These are phyloP conservation scores for Lerista edwardsae DNA, from an alignment of 2,797 vertebrate genomes.

Conservation along the genomic window DNA sequence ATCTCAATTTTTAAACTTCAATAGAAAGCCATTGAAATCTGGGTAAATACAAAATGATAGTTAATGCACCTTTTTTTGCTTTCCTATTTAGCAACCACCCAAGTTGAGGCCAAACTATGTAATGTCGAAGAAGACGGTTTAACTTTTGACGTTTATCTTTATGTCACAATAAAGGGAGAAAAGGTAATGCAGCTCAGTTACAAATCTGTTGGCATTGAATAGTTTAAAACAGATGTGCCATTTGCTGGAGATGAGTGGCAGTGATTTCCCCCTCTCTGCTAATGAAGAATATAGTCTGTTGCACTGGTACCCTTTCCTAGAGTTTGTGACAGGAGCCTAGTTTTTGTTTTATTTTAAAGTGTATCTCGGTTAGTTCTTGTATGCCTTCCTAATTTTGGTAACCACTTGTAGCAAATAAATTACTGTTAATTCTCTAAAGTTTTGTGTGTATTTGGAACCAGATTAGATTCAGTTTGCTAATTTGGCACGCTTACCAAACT, in stretches of 20 bases:
- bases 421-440: too few relatives aligned
- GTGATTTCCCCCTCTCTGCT: not conserved
- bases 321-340: not conserved
- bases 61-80: conserved; percentile 5
- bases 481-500: too few relatives aligned
- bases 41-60: not conserved
- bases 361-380: too few relatives aligned
- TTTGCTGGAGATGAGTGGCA: not conserved
- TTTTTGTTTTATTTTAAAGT: too few relatives aligned
- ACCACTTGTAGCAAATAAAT: too few relatives aligned
- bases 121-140: conserved; percentile 73
- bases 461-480: too few relatives aligned
- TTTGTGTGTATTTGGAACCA: too few relatives aligned
- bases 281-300: not conserved
- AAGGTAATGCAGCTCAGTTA: conserved; percentile 79
- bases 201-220: fast-evolving
- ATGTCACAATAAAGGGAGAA: conserved; percentile 79
- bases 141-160: conserved; percentile 83
- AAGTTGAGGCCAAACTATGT: conserved; percentile 82
- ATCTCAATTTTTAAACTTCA: not conserved
- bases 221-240: not conserved
- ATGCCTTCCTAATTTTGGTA: too few relatives aligned
- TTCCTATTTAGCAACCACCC: conserved; percentile 77
- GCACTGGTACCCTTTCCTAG: not conserved
- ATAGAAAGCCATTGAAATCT: not conserved